These are phyloP conservation scores for Parambassis ranga DNA, from an alignment of 2,797 vertebrate species.

Conservation along the genomic window DNA sequence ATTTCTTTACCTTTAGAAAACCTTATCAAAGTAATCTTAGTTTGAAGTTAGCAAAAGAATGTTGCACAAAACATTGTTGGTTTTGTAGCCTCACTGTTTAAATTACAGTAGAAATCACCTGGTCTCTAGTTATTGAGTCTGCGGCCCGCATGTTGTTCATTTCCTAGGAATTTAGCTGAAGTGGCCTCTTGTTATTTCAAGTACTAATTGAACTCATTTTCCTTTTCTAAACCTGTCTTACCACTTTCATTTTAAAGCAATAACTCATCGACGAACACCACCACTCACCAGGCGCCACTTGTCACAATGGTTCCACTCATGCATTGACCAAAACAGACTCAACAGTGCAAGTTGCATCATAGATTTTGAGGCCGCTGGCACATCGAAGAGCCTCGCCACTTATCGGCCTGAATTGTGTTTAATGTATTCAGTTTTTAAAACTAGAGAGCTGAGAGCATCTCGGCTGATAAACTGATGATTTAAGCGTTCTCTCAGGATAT, in stretches of 20 bases:
- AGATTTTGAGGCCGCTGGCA: slow-evolving; percentile 47
- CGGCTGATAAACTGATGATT: slow-evolving; percentile 17
- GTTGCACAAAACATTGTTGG: slow-evolving; percentile 5
- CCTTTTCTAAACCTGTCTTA: slow-evolving; percentile 77
- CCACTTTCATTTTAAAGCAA: slow-evolving; percentile 82
- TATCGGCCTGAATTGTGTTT: slow-evolving; percentile 44
- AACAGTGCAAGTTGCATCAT: slow-evolving; percentile 61
- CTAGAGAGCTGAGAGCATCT: neutral
- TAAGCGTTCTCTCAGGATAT: neutral
- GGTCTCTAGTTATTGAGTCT: slow-evolving; percentile 69
- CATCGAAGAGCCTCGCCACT: slow-evolving; percentile 53
- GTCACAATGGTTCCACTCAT: slow-evolving; percentile 75
- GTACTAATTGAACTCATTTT: slow-evolving; percentile 82
- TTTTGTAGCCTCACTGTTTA: slow-evolving; percentile 3
- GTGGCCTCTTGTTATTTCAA: slow-evolving; percentile 81
- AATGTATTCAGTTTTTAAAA: slow-evolving; percentile 53
- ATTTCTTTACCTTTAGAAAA: too few relatives aligned
- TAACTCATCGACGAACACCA: slow-evolving; percentile 76
- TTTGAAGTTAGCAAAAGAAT: neutral
- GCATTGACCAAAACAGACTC: slow-evolving; percentile 81
- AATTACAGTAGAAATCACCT: slow-evolving; percentile 56
- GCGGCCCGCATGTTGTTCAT: slow-evolving; percentile 76
- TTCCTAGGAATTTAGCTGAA: slow-evolving; percentile 77
- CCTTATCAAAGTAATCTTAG: neutral
- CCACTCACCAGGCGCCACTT: slow-evolving; percentile 76